Evolutionary conservation across 2,113 vertebrate species (phyloP).

Genomic region (Pomatostomus ruficeps): DNA sequence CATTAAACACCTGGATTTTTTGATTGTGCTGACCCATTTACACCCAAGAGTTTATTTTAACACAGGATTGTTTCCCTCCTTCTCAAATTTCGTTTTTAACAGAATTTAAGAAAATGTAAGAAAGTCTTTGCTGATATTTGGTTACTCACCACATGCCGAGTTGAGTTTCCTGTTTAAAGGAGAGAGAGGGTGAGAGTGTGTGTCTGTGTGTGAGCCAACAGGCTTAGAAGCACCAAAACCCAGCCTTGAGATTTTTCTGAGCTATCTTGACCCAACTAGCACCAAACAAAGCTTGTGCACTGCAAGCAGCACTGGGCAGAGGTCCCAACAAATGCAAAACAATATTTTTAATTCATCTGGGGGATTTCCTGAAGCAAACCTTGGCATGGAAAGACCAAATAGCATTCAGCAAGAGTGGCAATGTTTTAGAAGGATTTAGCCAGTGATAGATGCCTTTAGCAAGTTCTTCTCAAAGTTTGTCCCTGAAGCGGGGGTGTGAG

Average conservation of each 20-base stretch:
- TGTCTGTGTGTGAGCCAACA: neutral
- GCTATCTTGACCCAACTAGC: neutral
- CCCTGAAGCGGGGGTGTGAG: neutral
- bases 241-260: constrained; percentile 26
- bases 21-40: neutral
- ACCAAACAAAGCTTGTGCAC: neutral
- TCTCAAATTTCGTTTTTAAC: neutral
- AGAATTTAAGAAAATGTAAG: neutral
- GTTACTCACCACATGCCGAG: constrained; percentile 44
- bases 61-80: neutral
- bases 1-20: neutral
- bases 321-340: constrained; percentile 26
- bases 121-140: constrained; percentile 9
- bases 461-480: neutral
- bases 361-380: constrained; percentile 48
- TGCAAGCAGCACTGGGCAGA: neutral
- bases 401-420: neutral
- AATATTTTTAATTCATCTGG: constrained; percentile 19
- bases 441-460: neutral
- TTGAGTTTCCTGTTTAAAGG: constrained; percentile 46
- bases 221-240: neutral
- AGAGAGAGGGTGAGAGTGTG: neutral
- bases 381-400: neutral
- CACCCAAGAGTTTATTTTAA: constrained; percentile 25
- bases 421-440: neutral